These are phyloP conservation scores for Turritopsis dohrnii DNA, from an alignment of 30 jellyfish, hydroid and myxozoan species.

Conservation along the genomic window DNA sequence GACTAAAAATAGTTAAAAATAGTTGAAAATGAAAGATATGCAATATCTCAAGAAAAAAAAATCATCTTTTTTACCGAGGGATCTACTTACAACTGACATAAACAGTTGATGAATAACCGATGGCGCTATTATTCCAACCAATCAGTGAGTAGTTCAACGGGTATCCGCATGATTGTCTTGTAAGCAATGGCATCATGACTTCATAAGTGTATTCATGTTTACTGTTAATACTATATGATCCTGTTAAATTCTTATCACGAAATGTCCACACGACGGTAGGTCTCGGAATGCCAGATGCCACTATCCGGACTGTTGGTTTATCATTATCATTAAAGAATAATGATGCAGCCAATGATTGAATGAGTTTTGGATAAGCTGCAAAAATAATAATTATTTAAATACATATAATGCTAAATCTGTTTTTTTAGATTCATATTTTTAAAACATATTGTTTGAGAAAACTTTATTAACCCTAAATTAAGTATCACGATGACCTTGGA, in stretches of 20 bases:
- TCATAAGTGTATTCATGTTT: background rate
- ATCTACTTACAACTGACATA: background rate
- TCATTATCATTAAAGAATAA: background rate
- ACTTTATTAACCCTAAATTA: too few relatives aligned
- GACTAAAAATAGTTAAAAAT: too few relatives aligned
- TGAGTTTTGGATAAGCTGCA: background rate
- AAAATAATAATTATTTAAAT: too few relatives aligned
- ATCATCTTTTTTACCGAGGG: too few relatives aligned
- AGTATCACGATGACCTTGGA: too few relatives aligned
- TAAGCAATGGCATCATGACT: background rate
- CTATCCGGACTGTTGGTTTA: background rate
- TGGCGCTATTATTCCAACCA: background rate
- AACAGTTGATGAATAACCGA: background rate
- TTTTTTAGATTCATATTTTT: too few relatives aligned
- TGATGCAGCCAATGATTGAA: background rate
- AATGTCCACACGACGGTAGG: background rate
- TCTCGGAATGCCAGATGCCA: background rate
- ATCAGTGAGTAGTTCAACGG: background rate
- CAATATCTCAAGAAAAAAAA: too few relatives aligned
- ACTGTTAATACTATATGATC: background rate
- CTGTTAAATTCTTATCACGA: background rate
- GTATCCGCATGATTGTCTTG: background rate
- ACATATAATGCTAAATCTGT: too few relatives aligned
- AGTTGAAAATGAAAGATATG: too few relatives aligned
- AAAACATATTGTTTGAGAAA: too few relatives aligned